phyloP scores from a whole-genome alignment of 2,888 invertebrate species.

The Spilarctia lutea region DNA sequence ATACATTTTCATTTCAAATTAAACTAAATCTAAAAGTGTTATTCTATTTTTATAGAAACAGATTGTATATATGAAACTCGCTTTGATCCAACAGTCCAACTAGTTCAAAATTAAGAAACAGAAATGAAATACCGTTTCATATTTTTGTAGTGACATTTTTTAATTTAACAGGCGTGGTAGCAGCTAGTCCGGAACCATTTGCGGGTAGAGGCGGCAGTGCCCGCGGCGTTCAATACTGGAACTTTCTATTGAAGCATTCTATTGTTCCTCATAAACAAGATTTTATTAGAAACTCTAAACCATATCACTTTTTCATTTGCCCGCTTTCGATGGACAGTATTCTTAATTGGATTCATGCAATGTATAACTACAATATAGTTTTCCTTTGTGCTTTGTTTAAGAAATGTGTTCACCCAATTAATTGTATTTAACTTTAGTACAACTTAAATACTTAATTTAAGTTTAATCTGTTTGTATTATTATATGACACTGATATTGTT shows the following conservation, averaged over 20 bases:
- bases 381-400: not conserved
- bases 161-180: slow-evolving; percentile 46
- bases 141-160: slow-evolving; percentile 45
- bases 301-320: slow-evolving; percentile 49
- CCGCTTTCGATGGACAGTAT: slow-evolving; percentile 25
- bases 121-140: slow-evolving; percentile 26
- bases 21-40: not conserved
- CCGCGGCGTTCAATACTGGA: slow-evolving; percentile 57
- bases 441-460: not conserved
- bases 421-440: not conserved
- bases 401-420: not conserved
- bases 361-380: not conserved
- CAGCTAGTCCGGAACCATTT: slow-evolving; percentile 52
- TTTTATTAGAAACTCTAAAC: slow-evolving; percentile 70
- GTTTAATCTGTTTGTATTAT: not conserved
- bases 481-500: not conserved
- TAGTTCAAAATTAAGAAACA: slow-evolving; percentile 29
- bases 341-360: slow-evolving; percentile 6
- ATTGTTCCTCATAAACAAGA: slow-evolving; percentile 71
- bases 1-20: not conserved
- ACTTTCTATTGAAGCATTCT: slow-evolving; percentile 63
- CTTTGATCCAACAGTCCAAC: not conserved
- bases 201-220: slow-evolving; percentile 51
- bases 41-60: not conserved
- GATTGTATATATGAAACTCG: too few relatives aligned